Evolutionary conservation across 1,140 invertebrate species (phyloP).

Genomic region (Mesaphorura yosii): DNA sequence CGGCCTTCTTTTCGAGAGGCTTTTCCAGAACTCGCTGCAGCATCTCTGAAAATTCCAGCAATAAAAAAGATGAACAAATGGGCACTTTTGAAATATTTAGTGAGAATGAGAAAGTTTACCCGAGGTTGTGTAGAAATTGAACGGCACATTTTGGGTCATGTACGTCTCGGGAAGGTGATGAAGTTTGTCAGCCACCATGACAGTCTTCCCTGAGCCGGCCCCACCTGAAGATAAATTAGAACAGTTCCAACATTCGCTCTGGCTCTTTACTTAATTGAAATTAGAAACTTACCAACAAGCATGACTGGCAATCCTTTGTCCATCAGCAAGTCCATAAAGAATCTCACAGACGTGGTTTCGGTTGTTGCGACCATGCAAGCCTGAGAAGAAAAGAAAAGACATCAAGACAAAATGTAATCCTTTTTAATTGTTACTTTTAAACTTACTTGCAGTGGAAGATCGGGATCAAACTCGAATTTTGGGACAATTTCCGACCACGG

Average conservation of each 20-base stretch:
- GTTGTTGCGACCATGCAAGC: constrained; percentile 83
- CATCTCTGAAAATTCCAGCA: constrained; percentile 52
- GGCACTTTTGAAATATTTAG: neutral
- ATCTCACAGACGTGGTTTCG: constrained; percentile 80
- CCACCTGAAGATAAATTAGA: constrained; percentile 48
- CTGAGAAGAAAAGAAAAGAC: constrained; percentile 39
- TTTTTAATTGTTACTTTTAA: too few relatives aligned
- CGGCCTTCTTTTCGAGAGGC: constrained; percentile 93
- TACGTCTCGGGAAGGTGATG: constrained; percentile 68
- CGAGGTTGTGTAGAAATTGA: constrained; percentile 93
- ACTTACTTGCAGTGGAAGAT: constrained; percentile 72
- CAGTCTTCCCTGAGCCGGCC: constrained; percentile 82
- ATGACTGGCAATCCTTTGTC: constrained; percentile 78
- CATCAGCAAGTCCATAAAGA: constrained; percentile 81
- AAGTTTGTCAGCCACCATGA: constrained; percentile 76
- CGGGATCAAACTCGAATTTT: constrained; percentile 81
- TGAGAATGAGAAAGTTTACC: constrained; percentile 37
- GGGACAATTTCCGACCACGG: constrained; percentile 79
- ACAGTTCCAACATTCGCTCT: neutral
- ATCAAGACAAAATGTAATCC: too few relatives aligned
- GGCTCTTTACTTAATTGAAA: too few relatives aligned
- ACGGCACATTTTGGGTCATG: constrained; percentile 79
- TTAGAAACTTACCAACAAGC: constrained; percentile 59
- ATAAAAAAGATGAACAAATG: neutral
- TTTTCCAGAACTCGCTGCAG: constrained; percentile 88